phyloP scores from a whole-genome alignment of 2,888 invertebrate genomes.

The Tineola bisselliella region DNA sequence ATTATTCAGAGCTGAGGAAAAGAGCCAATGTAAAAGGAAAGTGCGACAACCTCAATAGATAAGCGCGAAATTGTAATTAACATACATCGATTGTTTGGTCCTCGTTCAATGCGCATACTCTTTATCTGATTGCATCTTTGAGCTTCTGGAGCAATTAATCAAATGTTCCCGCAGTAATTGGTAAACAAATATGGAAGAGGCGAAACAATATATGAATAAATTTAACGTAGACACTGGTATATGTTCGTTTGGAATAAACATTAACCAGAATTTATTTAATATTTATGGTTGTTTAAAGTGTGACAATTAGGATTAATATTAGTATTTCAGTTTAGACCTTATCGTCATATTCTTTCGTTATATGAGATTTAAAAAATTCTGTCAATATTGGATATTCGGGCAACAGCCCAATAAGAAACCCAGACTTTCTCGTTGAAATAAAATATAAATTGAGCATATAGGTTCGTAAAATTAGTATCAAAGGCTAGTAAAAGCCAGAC shows the following conservation, averaged over 20 bases:
- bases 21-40: slow-evolving; percentile 33
- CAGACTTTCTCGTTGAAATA: not conserved
- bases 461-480: not conserved
- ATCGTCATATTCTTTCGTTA: too few species aligned
- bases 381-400: too few species aligned
- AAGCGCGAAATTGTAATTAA: slow-evolving; percentile 41
- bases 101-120: slow-evolving; percentile 27
- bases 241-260: too few species aligned
- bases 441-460: not conserved
- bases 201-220: too few species aligned
- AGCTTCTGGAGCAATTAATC: not conserved
- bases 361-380: too few species aligned
- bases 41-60: slow-evolving; percentile 41
- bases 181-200: too few species aligned
- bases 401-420: too few species aligned
- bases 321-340: too few species aligned
- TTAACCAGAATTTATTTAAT: too few species aligned
- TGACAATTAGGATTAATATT: too few species aligned
- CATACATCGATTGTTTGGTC: slow-evolving; percentile 43
- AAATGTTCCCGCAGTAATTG: not conserved
- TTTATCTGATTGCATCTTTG: not conserved
- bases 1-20: not conserved
- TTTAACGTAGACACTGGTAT: too few species aligned
- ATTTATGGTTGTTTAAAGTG: too few species aligned
- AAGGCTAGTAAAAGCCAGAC: not conserved